Conservation (phyloP, 1,140 invertebrate species). For the Maconellicoccus hirsutus region DNA sequence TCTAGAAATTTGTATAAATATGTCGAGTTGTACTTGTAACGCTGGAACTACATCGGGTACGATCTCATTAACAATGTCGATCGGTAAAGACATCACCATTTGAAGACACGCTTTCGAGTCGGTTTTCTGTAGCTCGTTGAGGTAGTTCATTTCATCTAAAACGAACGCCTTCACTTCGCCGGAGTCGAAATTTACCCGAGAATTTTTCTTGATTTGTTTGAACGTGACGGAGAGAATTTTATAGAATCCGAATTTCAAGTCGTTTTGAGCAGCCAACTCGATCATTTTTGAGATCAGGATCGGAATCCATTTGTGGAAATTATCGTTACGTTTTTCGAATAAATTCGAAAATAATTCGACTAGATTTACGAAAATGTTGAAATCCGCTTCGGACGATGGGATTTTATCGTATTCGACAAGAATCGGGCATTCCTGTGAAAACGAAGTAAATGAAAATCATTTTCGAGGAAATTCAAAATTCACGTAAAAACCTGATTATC, state of each 20-base stretch:
- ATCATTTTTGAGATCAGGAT: not conserved
- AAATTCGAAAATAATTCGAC: not conserved
- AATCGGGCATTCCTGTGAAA: not conserved
- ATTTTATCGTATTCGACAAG: not conserved
- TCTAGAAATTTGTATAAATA: not conserved
- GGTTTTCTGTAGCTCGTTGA: not conserved
- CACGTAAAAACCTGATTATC: not conserved
- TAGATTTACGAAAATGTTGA: not conserved
- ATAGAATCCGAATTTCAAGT: not conserved
- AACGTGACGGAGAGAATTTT: not conserved
- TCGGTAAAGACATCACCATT: not conserved
- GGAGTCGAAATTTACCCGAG: not conserved
- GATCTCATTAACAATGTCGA: not conserved
- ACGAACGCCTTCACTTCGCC: not conserved
- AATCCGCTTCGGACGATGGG: not conserved
- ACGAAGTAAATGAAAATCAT: not conserved
- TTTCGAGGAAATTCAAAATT: not conserved
- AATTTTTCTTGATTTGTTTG: not conserved
- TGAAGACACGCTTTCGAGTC: not conserved
- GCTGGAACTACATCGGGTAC: not conserved
- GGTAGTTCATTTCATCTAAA: not conserved
- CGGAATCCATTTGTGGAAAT: not conserved
- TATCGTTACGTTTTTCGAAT: not conserved
- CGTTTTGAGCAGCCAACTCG: not conserved
- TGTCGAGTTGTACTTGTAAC: not conserved